These are phyloP conservation scores for Zapus hudsonius DNA, from an alignment of 2,113 vertebrate genomes.

Conservation along the genomic window DNA sequence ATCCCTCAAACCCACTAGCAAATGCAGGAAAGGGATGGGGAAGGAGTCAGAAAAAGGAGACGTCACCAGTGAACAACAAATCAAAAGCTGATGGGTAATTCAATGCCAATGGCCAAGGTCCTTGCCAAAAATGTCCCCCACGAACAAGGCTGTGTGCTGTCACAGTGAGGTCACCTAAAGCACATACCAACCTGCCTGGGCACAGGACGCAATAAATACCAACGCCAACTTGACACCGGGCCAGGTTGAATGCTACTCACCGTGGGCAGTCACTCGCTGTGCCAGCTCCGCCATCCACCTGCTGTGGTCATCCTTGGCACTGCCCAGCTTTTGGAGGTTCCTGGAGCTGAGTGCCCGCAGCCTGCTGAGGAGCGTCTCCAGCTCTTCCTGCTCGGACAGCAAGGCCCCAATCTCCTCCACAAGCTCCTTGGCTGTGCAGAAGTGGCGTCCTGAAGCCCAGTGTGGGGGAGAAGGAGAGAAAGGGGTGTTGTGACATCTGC, in stretches of 20 bases:
- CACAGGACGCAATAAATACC: neutral
- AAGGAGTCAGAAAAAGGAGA: neutral
- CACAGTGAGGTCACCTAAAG: neutral
- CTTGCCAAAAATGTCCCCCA: neutral
- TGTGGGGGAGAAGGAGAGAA: constrained; percentile 20
- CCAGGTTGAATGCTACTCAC: constrained; percentile 84
- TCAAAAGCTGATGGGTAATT: constrained; percentile 30
- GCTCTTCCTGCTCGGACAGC: constrained; percentile 87
- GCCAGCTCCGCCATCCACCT: constrained; percentile 89
- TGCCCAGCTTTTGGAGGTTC: constrained; percentile 85
- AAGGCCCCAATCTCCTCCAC: constrained; percentile 89
- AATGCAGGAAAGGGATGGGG: neutral
- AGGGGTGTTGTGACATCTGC: constrained; percentile 35
- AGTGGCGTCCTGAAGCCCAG: constrained; percentile 88
- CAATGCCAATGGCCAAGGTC: neutral
- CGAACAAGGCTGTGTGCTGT: neutral
- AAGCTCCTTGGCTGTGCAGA: constrained; percentile 91
- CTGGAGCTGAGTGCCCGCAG: constrained; percentile 86
- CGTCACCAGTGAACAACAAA: neutral
- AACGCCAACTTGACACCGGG: too few relatives aligned
- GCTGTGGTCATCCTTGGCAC: constrained; percentile 87
- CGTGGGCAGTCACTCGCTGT: constrained; percentile 83
- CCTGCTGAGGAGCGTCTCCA: constrained; percentile 89
- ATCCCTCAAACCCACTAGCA: constrained; percentile 10
- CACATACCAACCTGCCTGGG: neutral